These are phyloP conservation scores for Dendrolimus punctatus DNA, from an alignment of 1,140 invertebrate species.

Conservation along the genomic window DNA sequence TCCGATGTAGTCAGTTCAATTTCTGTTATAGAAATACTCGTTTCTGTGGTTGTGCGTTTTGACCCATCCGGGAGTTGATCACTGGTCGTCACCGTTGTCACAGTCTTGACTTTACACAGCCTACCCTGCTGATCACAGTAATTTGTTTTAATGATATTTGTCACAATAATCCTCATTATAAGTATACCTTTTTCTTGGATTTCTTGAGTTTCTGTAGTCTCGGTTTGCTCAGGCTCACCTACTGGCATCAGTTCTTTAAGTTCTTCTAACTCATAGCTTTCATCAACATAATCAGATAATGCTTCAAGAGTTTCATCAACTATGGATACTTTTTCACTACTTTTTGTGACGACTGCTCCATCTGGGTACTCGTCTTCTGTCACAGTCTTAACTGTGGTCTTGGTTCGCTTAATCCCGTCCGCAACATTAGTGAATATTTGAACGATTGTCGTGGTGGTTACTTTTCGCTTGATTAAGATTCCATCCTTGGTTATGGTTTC, in stretches of 20 bases:
- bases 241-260: neutral
- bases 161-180: no score
- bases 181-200: no score
- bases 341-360: conserved; percentile 17
- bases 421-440: conserved; percentile 7
- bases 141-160: no score
- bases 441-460: conserved; percentile 28
- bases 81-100: no score
- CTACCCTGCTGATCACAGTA: no score
- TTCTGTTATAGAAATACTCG: neutral
- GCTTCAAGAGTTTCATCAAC: conserved; percentile 6
- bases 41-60: neutral
- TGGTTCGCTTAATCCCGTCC: conserved; percentile 16
- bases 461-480: conserved; percentile 7
- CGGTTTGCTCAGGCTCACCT: neutral
- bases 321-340: conserved; percentile 7
- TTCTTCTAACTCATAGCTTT: neutral
- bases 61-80: neutral
- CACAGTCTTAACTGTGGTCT: conserved; percentile 38
- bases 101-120: no score
- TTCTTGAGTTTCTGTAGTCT: no score
- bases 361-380: conserved; percentile 35
- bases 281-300: neutral
- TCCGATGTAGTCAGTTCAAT: neutral
- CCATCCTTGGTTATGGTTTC: conserved; percentile 9